These are phyloP conservation scores for Cryptotis parvus DNA, from an alignment of 2,113 vertebrate genomes.

Conservation along the genomic window DNA sequence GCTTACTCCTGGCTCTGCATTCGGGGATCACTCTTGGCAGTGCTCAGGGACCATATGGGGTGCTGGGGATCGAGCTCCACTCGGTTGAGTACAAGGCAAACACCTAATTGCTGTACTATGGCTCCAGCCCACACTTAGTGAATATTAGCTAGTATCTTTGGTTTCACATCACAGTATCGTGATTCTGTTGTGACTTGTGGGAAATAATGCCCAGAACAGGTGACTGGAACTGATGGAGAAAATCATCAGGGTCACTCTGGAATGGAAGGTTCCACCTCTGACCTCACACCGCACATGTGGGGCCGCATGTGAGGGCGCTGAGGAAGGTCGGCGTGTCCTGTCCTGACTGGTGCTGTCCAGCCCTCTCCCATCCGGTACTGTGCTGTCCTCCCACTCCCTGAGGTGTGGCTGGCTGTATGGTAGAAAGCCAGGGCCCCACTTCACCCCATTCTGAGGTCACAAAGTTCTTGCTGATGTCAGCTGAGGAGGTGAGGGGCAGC, in stretches of 20 bases:
- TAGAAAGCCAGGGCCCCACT: background rate
- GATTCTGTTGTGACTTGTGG: background rate
- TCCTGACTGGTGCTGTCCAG: too few relatives aligned
- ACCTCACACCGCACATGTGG: background rate
- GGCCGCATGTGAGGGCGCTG: background rate
- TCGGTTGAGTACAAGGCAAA: too few relatives aligned
- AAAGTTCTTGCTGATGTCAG: background rate
- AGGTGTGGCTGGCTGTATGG: background rate
- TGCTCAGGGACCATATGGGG: too few relatives aligned
- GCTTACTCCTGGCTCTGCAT: too few relatives aligned
- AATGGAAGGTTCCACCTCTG: background rate
- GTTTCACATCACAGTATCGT: background rate
- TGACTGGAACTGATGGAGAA: background rate
- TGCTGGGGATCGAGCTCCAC: too few relatives aligned
- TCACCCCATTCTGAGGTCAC: background rate
- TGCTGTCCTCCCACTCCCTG: background rate
- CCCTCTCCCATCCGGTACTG: too few relatives aligned
- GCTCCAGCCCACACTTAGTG: background rate
- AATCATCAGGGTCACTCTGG: background rate
- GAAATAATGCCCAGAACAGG: background rate
- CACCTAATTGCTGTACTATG: too few relatives aligned
- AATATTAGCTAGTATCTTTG: conserved; percentile 29
- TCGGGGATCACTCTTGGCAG: too few relatives aligned
- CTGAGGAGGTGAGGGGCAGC: background rate
- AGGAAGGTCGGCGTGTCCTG: background rate